A percentile compares a stretch with the other conserved stretches of the same genome.
Conservation (phyloP, 2,797 vertebrate genomes). For the Lagodon rhomboides region DNA sequence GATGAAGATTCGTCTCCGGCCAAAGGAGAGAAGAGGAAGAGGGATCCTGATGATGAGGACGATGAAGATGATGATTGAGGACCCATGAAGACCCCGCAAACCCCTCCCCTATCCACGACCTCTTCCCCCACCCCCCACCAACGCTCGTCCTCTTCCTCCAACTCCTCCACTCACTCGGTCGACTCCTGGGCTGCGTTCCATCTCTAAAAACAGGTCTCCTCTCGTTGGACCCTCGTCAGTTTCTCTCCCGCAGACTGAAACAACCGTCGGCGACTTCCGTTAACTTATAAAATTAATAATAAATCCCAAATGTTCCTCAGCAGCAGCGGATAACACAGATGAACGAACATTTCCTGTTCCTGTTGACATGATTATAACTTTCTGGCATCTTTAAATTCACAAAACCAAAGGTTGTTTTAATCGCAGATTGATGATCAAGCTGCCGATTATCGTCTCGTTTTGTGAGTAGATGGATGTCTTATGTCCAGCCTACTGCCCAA, state of each 20-base stretch:
- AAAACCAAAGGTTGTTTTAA: neutral
- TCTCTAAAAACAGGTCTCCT: slow-evolving; percentile 24
- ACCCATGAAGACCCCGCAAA: slow-evolving; percentile 39
- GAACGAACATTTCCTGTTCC: neutral
- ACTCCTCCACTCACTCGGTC: neutral
- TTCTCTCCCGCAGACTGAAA: neutral
- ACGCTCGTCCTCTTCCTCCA: neutral
- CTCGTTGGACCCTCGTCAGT: neutral
- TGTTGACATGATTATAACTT: neutral
- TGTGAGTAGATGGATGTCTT: too few species aligned
- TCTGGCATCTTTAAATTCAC: neutral
- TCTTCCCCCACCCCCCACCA: neutral
- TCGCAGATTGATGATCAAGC: neutral
- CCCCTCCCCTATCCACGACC: slow-evolving; percentile 20
- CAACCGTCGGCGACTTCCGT: neutral
- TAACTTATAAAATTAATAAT: neutral
- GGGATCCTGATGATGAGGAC: slow-evolving; percentile 87
- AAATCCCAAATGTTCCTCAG: neutral
- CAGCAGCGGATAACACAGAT: neutral
- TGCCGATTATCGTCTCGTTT: neutral
- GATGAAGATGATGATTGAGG: slow-evolving; percentile 86
- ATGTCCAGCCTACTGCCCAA: too few species aligned
- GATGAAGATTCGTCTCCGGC: slow-evolving; percentile 87
- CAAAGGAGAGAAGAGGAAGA: slow-evolving; percentile 94
- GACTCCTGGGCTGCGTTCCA: slow-evolving; percentile 33